Conservation (phyloP, 2,797 vertebrate genomes). For the Serranus cabrilla region DNA sequence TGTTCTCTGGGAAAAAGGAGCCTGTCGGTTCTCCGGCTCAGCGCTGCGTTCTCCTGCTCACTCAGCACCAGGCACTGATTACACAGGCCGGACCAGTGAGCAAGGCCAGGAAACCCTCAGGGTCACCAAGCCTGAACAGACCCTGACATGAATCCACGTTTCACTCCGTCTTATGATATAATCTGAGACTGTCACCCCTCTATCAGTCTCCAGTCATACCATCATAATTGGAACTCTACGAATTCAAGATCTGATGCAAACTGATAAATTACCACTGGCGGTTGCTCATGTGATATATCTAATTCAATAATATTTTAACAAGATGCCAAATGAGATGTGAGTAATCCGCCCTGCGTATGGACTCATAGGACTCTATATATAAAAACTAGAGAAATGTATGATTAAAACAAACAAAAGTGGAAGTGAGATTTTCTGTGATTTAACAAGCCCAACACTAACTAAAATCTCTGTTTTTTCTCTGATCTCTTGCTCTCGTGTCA, state of each 20-base stretch:
- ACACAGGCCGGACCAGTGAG: conserved; percentile 29
- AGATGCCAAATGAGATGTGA: neutral
- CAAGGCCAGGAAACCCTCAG: conserved; percentile 27
- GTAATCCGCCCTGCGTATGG: neutral
- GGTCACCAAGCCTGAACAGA: conserved; percentile 28
- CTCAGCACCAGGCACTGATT: conserved; percentile 72
- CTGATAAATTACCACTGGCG: neutral
- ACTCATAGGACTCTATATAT: neutral
- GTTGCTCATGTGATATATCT: neutral
- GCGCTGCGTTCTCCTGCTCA: conserved; percentile 48
- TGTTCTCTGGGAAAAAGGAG: conserved; percentile 66
- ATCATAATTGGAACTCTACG: neutral
- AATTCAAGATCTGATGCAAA: conserved; percentile 6
- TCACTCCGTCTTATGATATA: conserved; percentile 25
- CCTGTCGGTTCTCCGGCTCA: conserved; percentile 24
- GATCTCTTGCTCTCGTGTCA: neutral
- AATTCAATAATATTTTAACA: neutral
- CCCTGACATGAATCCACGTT: conserved; percentile 17
- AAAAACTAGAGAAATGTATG: neutral
- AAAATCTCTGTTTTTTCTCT: neutral
- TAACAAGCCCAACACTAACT: no score
- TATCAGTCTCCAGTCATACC: neutral
- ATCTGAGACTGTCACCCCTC: neutral
- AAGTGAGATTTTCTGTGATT: neutral
- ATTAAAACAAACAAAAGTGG: neutral